phyloP scores from a whole-genome alignment of 2,888 invertebrate species.

The Rhingia rostrata region DNA sequence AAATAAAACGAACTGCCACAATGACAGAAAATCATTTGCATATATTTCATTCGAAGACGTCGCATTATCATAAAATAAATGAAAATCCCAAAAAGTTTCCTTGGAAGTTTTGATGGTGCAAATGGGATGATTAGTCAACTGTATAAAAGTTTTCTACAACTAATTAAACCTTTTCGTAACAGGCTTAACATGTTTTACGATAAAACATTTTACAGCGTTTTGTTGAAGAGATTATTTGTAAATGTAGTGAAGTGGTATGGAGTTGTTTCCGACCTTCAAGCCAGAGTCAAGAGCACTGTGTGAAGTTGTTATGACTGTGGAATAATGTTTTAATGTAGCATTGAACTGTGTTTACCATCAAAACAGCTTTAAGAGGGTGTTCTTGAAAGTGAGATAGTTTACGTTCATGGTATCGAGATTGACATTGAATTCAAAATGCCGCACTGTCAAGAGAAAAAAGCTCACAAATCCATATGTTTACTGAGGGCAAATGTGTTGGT shows the following conservation, averaged over 20 bases:
- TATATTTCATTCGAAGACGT: background rate
- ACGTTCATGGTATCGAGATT: too few species aligned
- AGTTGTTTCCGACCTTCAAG: background rate
- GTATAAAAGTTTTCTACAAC: background rate
- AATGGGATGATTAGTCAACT: background rate
- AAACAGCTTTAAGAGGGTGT: too few species aligned
- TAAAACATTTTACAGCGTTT: background rate
- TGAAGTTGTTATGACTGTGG: too few species aligned
- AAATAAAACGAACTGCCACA: background rate
- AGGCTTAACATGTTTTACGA: background rate
- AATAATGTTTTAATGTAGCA: too few species aligned
- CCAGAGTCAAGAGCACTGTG: too few species aligned
- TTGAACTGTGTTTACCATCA: too few species aligned
- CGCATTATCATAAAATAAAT: constrained; percentile 1
- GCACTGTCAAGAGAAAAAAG: too few species aligned
- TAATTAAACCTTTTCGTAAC: background rate
- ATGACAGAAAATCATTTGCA: constrained; percentile 1
- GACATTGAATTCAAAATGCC: too few species aligned
- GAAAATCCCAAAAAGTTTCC: background rate
- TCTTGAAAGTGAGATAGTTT: too few species aligned
- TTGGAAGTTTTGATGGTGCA: background rate
- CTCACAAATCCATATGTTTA: too few species aligned
- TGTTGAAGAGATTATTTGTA: background rate
- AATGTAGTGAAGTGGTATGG: background rate
- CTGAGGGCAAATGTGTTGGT: too few species aligned